These are phyloP conservation scores for Tetheella fluctuosa DNA, from an alignment of 2,888 invertebrate species.

Conservation along the genomic window DNA sequence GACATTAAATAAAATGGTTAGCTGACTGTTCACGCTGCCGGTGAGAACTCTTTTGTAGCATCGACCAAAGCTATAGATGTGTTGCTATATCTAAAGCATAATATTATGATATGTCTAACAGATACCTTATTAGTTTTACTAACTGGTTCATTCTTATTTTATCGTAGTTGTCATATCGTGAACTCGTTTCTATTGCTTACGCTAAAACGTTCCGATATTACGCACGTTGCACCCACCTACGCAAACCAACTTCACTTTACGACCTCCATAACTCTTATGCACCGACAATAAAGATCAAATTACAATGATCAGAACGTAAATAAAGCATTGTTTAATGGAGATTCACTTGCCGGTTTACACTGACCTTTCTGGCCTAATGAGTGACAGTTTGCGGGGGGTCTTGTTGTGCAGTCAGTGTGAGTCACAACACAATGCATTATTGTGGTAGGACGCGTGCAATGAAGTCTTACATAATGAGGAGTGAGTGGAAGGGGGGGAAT, in stretches of 20 bases:
- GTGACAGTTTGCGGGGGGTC: constrained; percentile 3
- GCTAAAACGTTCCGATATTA: constrained; percentile 2
- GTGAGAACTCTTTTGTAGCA: too few species aligned
- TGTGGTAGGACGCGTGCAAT: constrained; percentile 41
- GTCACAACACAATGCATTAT: constrained; percentile 43
- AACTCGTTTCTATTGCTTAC: not conserved
- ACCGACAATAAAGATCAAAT: constrained; percentile 5
- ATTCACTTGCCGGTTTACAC: constrained; percentile 2
- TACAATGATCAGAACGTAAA: constrained; percentile 6
- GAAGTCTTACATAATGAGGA: constrained; percentile 41
- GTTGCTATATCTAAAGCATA: too few species aligned
- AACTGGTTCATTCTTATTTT: constrained; percentile 2
- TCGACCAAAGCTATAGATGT: too few species aligned
- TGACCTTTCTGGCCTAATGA: constrained; percentile 2
- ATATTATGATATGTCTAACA: too few species aligned
- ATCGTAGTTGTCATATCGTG: not conserved
- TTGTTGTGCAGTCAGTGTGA: constrained; percentile 19
- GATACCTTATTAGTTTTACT: not conserved
- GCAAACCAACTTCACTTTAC: constrained; percentile 10
- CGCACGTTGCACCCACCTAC: constrained; percentile 18
- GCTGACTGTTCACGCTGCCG: too few species aligned
- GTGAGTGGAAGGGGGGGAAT: constrained; percentile 22
- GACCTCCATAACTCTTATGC: not conserved
- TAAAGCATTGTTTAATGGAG: constrained; percentile 1
- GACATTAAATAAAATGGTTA: too few species aligned